Evolutionary conservation across 37 sponge, comb jelly and placozoan genomes (phyloP).

Genomic region (Oscarella lobularis): DNA sequence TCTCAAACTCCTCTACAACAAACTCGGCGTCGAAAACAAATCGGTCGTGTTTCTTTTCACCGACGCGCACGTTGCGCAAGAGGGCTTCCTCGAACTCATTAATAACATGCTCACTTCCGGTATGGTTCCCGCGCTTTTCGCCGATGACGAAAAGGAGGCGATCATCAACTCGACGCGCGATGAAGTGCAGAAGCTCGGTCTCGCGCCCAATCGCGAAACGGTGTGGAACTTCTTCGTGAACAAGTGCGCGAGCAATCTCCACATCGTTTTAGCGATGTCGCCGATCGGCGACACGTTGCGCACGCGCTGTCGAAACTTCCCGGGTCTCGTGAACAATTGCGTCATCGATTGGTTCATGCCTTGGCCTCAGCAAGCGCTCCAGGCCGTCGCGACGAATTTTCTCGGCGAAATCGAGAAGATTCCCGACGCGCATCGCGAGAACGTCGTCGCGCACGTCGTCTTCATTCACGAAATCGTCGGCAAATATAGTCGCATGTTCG

Average conservation of each 20-base stretch:
- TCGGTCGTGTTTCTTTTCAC: slow-evolving; percentile 96
- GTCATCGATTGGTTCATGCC: slow-evolving; percentile 99
- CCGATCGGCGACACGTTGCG: slow-evolving; percentile 89
- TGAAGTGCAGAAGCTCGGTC: slow-evolving; percentile 74
- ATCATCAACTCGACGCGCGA: slow-evolving; percentile 42
- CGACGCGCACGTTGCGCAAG: slow-evolving; percentile 98
- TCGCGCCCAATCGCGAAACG: slow-evolving; percentile 79
- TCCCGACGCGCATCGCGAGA: slow-evolving; percentile 49
- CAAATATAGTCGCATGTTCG: slow-evolving; percentile 64
- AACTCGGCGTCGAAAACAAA: slow-evolving; percentile 92
- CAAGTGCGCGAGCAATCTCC: slow-evolving; percentile 84
- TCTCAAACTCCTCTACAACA: slow-evolving; percentile 86
- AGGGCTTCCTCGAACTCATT: slow-evolving; percentile 95
- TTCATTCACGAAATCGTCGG: slow-evolving; percentile 86
- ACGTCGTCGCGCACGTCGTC: slow-evolving; percentile 86
- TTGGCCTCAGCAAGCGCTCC: slow-evolving; percentile 95
- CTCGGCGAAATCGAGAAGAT: slow-evolving; percentile 81
- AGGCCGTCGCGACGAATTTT: slow-evolving; percentile 91
- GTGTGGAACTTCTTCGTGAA: slow-evolving; percentile 87
- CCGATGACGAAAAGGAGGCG: slow-evolving; percentile 93
- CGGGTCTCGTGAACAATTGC: slow-evolving; percentile 86
- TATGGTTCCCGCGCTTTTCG: slow-evolving; percentile 95
- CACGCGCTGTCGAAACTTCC: slow-evolving; percentile 95
- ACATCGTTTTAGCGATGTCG: slow-evolving; percentile 94
- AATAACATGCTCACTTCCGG: slow-evolving; percentile 99